Evolutionary conservation across 1,140 invertebrate genomes (phyloP).

Genomic region (Agrypnia vestita): DNA sequence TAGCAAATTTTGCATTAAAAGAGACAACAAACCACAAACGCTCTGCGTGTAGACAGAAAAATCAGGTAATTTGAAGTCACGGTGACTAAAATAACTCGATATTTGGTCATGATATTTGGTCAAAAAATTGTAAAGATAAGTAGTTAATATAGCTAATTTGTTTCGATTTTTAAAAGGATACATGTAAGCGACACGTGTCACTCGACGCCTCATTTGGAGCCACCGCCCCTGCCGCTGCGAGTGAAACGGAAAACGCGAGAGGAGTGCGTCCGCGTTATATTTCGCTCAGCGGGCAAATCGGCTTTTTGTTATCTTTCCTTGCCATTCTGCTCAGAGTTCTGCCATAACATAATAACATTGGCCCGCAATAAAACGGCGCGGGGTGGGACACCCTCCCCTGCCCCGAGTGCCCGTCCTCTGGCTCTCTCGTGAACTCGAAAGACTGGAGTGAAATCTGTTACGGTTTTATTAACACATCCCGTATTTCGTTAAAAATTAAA

Average conservation of each 20-base stretch:
- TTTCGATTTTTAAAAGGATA: neutral
- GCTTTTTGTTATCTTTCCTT: slow-evolving; percentile 62
- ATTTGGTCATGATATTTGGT: no score
- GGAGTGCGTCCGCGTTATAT: slow-evolving; percentile 46
- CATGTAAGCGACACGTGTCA: neutral
- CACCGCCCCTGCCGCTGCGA: slow-evolving; percentile 10
- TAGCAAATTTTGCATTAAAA: no score
- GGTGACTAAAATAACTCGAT: no score
- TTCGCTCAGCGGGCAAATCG: slow-evolving; percentile 58
- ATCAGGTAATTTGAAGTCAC: no score
- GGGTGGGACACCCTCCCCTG: neutral
- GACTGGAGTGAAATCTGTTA: no score
- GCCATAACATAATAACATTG: slow-evolving; percentile 62
- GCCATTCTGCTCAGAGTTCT: slow-evolving; percentile 62
- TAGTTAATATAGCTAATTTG: neutral
- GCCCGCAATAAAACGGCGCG: slow-evolving; percentile 58
- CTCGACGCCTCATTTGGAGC: neutral
- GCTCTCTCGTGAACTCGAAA: neutral
- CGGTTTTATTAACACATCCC: no score
- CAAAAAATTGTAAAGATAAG: no score
- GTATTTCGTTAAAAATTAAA: neutral
- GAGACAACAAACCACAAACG: no score
- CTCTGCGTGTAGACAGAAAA: no score
- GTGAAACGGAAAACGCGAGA: slow-evolving; percentile 20
- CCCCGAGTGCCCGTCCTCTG: neutral